A percentile compares a stretch with the other conserved stretches of the same genome.
Conservation (phyloP, 2,113 vertebrate species). For the Crotalus tigris region DNA sequence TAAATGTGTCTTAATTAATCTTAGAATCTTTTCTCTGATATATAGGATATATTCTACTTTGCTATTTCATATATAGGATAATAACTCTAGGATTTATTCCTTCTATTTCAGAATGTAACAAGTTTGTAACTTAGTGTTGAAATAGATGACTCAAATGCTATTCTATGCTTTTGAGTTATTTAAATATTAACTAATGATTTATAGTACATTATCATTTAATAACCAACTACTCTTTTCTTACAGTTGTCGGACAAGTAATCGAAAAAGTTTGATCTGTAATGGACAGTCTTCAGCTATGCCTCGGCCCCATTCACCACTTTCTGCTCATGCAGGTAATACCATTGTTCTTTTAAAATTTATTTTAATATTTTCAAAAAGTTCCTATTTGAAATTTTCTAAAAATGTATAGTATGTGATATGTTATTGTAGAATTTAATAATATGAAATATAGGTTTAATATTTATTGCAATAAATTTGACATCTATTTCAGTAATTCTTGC, state of each 20-base stretch:
- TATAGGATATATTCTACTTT: conserved; percentile 14
- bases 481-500: not conserved
- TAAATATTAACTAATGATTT: conserved; percentile 15
- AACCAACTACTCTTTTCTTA: conserved; percentile 42
- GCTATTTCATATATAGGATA: not conserved
- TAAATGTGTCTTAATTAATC: conserved; percentile 23
- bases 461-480: not conserved
- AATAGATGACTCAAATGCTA: not conserved
- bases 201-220: not conserved
- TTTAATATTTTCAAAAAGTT: conserved; percentile 4
- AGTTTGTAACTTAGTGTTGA: conserved; percentile 36
- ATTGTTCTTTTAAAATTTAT: not conserved
- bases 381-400: not conserved
- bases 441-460: not conserved
- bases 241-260: conserved; percentile 95
- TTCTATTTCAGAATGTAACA: not conserved
- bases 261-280: conserved; percentile 94
- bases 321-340: conserved; percentile 86
- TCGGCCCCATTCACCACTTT: conserved; percentile 92
- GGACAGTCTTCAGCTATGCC: conserved; percentile 88
- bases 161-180: not conserved
- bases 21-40: conserved; percentile 25
- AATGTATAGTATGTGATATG: too few relatives aligned
- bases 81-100: not conserved
- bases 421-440: not conserved